A percentile compares a stretch with the other conserved stretches of the same genome.
Conservation (phyloP, 2,797 vertebrate genomes). For the Galaxias olidus region DNA sequence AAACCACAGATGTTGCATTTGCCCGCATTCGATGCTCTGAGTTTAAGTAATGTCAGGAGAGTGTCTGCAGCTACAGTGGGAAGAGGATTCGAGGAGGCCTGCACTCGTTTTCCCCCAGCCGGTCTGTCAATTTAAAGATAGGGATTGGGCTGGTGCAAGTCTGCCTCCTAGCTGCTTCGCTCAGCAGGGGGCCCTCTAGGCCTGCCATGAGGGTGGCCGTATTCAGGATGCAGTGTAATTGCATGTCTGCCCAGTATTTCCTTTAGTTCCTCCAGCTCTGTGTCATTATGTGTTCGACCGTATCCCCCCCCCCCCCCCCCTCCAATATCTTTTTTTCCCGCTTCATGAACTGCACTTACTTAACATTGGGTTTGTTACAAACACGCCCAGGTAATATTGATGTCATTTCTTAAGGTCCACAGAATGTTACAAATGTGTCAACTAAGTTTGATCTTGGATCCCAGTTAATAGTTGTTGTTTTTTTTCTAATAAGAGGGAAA, state of each 20-base stretch:
- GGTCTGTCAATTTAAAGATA: conserved; percentile 68
- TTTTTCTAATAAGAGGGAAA: conserved; percentile 7
- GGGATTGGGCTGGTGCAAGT: conserved; percentile 55
- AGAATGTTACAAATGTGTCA: too few species aligned
- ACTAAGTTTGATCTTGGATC: too few species aligned
- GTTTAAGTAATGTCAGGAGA: conserved; percentile 56
- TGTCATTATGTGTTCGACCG: neutral
- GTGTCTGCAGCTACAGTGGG: conserved; percentile 56
- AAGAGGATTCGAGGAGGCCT: conserved; percentile 41
- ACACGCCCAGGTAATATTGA: too few species aligned
- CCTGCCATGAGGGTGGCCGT: conserved; percentile 47
- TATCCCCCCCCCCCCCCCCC: conserved; percentile 27
- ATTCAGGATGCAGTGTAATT: conserved; percentile 63
- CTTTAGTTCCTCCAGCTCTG: conserved; percentile 33
- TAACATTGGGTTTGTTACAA: too few species aligned
- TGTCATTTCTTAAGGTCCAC: too few species aligned
- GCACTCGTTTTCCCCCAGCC: conserved; percentile 56
- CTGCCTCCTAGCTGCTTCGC: conserved; percentile 60
- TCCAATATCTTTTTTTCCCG: conserved; percentile 31
- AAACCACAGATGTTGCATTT: conserved; percentile 59
- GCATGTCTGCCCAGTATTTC: conserved; percentile 47
- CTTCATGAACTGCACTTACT: neutral
- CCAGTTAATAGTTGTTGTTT: too few species aligned
- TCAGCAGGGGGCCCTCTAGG: conserved; percentile 57
- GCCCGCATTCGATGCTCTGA: conserved; percentile 38